Evolutionary conservation across 2,797 vertebrate species (phyloP), one percentile per base, ranked within the genome.

Genomic region (Helarctos malayanus): DNA sequence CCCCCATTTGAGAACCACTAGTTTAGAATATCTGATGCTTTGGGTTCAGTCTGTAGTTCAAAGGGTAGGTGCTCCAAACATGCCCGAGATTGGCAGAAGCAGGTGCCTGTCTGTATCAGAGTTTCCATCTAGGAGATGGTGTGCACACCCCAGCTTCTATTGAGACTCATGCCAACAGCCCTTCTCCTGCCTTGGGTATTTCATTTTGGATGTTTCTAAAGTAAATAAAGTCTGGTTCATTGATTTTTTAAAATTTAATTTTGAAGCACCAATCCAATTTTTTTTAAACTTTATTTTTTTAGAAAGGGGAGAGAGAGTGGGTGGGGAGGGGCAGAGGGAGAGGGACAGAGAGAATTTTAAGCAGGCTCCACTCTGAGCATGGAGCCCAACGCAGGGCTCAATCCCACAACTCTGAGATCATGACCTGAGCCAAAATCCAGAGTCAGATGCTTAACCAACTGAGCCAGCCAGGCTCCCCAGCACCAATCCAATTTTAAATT

Each of bases 171-270:
- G 38, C 47, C 10, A 29, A 14, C 10, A 63, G 52, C 63, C 32
- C 3, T 79, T 78, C 35, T 25, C 65, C 27, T 71, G 1, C 29
- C 56, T 57, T 29, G 15, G 63, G 1, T 27, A 29, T 71, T 89
- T 68, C 15, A 61, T 85, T 82, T 61, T 63, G 35, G 82, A 63
- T 52, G 82, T 84, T 73, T 68, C 61, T 78, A 12, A 91, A 73
- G 38, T 80, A 63, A 19, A n/a, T 83, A 21, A 84, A 95, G 14
- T 83, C 32, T 78, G 49, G 10, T 68, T 94, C 61, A 29, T 45
- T 94, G 35, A 29, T 52, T 93, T 73, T n/a, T 57, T 49, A 68
- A 12, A 61, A 59, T 45, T 52, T 15, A 63, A 32, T 10, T 54
- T 78, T 32, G 6, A 89, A 86, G 75, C 45, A 90, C 7, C 71